Conservation (phyloP, 2,113 vertebrate species). For the Limnothrissa miodon region DNA sequence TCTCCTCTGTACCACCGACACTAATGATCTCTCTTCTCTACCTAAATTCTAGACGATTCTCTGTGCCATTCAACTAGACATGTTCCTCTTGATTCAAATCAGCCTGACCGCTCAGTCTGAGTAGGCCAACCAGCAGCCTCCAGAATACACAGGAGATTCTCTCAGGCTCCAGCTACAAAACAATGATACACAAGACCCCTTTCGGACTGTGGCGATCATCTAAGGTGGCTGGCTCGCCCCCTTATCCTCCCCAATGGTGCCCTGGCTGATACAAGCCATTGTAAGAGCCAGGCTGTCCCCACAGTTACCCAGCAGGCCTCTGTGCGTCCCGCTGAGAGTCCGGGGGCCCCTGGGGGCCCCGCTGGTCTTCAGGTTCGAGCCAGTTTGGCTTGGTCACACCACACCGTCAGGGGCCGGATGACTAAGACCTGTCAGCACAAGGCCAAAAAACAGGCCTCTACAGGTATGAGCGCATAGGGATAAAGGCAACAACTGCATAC, state of each 20-base stretch:
- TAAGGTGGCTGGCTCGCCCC: background rate
- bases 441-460: background rate
- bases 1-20: background rate
- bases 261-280: conserved; percentile 98
- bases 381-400: conserved; percentile 26
- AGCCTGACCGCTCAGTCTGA: background rate
- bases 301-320: conserved; percentile 63
- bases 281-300: conserved; percentile 89
- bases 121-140: background rate
- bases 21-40: background rate
- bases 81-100: background rate
- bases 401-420: background rate
- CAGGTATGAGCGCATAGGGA: background rate
- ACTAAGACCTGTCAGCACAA: background rate
- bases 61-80: background rate
- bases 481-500: background rate
- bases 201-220: background rate
- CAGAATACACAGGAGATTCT: background rate
- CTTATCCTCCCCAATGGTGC: conserved; percentile 43
- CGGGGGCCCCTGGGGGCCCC: conserved; percentile 17
- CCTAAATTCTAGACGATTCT: background rate
- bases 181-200: background rate
- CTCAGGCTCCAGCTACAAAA: background rate
- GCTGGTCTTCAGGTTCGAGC: conserved; percentile 33
- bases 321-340: conserved; percentile 36